Conservation (phyloP, 2,888 invertebrate genomes). For the Apamea epomidion region DNA sequence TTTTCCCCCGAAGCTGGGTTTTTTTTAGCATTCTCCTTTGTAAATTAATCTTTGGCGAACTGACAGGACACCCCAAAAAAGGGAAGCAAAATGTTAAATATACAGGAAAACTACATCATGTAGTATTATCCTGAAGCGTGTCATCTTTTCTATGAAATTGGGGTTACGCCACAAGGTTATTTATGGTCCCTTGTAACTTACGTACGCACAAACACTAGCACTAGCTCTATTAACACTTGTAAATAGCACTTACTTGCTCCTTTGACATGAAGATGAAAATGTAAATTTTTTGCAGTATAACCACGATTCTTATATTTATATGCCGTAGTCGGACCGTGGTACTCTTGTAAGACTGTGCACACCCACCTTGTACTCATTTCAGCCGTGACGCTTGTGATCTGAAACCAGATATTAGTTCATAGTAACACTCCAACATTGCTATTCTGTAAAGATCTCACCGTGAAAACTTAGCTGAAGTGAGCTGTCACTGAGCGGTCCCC, state of each 20-base stretch:
- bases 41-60: too few species aligned
- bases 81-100: too few species aligned
- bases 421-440: not conserved
- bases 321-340: accelerated
- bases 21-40: too few species aligned
- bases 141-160: too few species aligned
- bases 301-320: accelerated
- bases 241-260: constrained; percentile 20
- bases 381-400: constrained; percentile 10
- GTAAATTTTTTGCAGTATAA: not conserved
- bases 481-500: not conserved
- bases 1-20: too few species aligned
- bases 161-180: too few species aligned
- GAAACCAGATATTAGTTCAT: constrained; percentile 11
- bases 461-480: not conserved
- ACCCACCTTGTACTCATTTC: constrained; percentile 24
- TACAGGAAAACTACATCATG: too few species aligned
- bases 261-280: constrained; percentile 17
- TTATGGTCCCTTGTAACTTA: too few species aligned
- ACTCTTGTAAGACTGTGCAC: not conserved
- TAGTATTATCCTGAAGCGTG: too few species aligned
- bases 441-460: not conserved
- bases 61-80: too few species aligned
- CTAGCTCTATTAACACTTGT: not conserved
- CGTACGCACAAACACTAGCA: not conserved